These are phyloP conservation scores for Campoletis sonorensis DNA, from an alignment of 1,140 invertebrate genomes.

Conservation along the genomic window DNA sequence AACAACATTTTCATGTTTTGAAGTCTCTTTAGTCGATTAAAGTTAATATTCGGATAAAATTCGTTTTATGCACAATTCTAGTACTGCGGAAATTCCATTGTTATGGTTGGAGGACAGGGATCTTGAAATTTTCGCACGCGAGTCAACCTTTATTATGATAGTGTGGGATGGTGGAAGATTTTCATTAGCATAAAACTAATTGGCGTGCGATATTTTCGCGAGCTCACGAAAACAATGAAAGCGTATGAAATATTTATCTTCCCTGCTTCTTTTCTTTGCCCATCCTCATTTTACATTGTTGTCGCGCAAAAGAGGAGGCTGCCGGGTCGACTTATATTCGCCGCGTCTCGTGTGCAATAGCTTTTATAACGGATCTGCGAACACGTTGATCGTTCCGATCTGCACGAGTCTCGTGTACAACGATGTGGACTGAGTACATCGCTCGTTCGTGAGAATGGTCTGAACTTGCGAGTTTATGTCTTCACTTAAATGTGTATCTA, in stretches of 20 bases:
- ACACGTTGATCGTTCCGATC: not conserved
- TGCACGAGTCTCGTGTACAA: constrained; percentile 23
- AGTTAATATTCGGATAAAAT: too few relatives aligned
- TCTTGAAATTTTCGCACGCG: constrained; percentile 59
- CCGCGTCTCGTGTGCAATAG: not conserved
- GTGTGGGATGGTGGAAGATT: not conserved
- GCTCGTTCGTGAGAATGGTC: constrained; percentile 59
- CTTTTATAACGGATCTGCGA: constrained; percentile 39
- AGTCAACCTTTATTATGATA: constrained; percentile 51
- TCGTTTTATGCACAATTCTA: too few relatives aligned
- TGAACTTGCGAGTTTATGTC: constrained; percentile 58
- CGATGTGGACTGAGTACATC: not conserved
- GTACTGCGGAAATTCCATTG: not conserved
- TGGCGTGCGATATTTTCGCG: constrained; percentile 54
- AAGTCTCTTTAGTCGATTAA: too few relatives aligned
- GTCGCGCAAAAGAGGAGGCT: not conserved
- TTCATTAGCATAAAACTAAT: constrained; percentile 61
- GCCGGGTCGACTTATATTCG: not conserved
- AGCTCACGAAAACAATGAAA: constrained; percentile 54
- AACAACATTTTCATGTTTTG: not conserved
- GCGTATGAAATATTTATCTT: constrained; percentile 44
- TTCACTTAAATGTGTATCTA: not conserved
- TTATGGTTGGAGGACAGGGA: not conserved
- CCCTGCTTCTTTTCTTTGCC: not conserved
- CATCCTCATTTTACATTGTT: not conserved